Evolutionary conservation across 1,140 invertebrate species (phyloP), one percentile per base, ranked within the genome.

Genomic region (Drosophila sulfurigaster): DNA sequence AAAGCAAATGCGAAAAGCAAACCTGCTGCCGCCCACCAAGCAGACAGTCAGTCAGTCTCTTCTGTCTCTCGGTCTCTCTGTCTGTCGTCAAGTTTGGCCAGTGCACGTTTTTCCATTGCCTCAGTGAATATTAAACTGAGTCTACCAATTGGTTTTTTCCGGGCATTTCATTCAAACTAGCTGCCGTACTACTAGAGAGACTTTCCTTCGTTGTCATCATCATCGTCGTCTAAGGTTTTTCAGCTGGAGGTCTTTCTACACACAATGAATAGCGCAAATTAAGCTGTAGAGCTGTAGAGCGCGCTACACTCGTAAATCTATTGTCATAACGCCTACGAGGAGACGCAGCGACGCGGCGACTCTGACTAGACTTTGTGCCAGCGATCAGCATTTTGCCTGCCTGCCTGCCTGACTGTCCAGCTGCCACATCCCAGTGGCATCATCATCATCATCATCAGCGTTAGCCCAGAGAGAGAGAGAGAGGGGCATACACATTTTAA

Each of bases 111-210:
- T 82, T 78, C 66, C 80, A 87, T 78, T 80, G 83, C 41, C 83
- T 87, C 77, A 65, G 71, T 79, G 71, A 76, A 83, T 83, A 88
- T 89, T 89, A 89, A 85, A 78, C 81, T 56, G 73, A 82, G 78
- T 78, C 83, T 76, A 76, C 77, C 85, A 89, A 89, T 89, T 89
- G 85, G 85, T 89, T 89, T 89, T 89, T 89, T 89, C 85, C 85
- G 85, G 85, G 86, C 85, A 89, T 89, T 89, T 89, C 81, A 88
- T 88, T 89, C 83, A 88, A 83, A 67, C 75, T 30, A 49, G 30
- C 64, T 80, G 59, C 58, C 4, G 16, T 20, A 54, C 66, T 76
- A 65, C 62, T 41, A 57, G 60, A 79, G 81, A 80, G 77, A 85
- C 81, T 83, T 83, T 83, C 74, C 81, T 83, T 83, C 77, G 70